These are phyloP conservation scores for Thunnus thynnus DNA, from an alignment of 2,113 vertebrate species.

Conservation along the genomic window DNA sequence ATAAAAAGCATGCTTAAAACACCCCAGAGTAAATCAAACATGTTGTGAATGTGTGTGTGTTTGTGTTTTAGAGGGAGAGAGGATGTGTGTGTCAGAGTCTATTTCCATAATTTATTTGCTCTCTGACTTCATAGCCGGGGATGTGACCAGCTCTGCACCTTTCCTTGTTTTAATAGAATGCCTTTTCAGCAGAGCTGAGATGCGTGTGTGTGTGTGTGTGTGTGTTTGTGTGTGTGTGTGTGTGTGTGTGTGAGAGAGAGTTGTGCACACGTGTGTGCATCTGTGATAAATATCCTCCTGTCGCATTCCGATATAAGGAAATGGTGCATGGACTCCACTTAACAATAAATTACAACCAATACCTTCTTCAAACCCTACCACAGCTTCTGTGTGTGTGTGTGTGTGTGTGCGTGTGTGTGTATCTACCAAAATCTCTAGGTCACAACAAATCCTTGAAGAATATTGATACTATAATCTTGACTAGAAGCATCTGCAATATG, in stretches of 20 bases:
- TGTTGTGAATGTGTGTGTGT: slow-evolving; percentile 31
- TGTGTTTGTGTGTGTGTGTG: slow-evolving; percentile 15
- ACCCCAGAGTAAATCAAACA: slow-evolving; percentile 44
- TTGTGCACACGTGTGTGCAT: neutral
- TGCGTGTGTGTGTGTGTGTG: slow-evolving; percentile 9
- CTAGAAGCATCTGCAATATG: slow-evolving; percentile 51
- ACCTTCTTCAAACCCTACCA: slow-evolving; percentile 25
- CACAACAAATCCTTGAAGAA: slow-evolving; percentile 62
- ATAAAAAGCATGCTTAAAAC: slow-evolving; percentile 53
- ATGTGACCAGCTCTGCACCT: slow-evolving; percentile 70
- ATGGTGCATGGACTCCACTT: slow-evolving; percentile 76
- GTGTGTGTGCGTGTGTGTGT: neutral
- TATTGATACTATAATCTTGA: slow-evolving; percentile 61
- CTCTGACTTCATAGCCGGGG: slow-evolving; percentile 68
- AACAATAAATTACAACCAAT: slow-evolving; percentile 75
- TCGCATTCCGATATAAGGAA: slow-evolving; percentile 74
- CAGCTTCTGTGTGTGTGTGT: slow-evolving; percentile 28
- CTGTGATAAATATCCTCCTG: slow-evolving; percentile 68
- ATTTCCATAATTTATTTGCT: slow-evolving; percentile 78
- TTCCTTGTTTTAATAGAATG: slow-evolving; percentile 73
- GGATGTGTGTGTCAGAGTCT: slow-evolving; percentile 38
- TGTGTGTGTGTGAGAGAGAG: neutral
- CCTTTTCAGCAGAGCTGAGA: slow-evolving; percentile 64
- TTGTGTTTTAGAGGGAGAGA: slow-evolving; percentile 36
- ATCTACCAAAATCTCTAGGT: slow-evolving; percentile 50